These are phyloP conservation scores for Monodelphis domestica DNA, from an alignment of 2,797 vertebrate genomes.

Conservation along the genomic window DNA sequence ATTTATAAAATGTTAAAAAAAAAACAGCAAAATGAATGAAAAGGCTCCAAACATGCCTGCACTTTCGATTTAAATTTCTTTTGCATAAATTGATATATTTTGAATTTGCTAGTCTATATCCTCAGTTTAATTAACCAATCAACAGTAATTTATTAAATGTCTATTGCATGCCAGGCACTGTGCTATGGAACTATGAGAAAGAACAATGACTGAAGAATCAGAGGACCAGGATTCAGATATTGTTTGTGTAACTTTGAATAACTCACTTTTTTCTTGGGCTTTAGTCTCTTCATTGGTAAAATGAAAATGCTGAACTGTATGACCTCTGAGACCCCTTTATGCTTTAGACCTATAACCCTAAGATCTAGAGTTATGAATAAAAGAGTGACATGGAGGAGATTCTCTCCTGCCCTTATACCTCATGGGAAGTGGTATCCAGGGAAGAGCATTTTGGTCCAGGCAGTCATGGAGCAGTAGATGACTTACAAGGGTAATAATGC, in stretches of 20 bases:
- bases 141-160: background rate
- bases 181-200: background rate
- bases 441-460: background rate
- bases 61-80: constrained; percentile 2
- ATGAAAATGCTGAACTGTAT: background rate
- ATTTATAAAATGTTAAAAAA: constrained; percentile 42
- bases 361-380: background rate
- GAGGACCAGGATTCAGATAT: background rate
- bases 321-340: background rate
- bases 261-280: background rate
- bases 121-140: constrained; percentile 20
- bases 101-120: constrained; percentile 10
- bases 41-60: constrained; percentile 2
- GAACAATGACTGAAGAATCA: background rate
- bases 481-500: background rate
- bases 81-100: constrained; percentile 35
- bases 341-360: background rate
- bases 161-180: background rate
- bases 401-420: background rate
- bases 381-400: background rate
- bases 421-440: background rate
- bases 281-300: background rate
- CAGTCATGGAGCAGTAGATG: background rate
- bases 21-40: constrained; percentile 11
- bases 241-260: background rate